These are phyloP conservation scores for Epirrhoe tristata DNA, from an alignment of 2,888 invertebrate species.

Conservation along the genomic window DNA sequence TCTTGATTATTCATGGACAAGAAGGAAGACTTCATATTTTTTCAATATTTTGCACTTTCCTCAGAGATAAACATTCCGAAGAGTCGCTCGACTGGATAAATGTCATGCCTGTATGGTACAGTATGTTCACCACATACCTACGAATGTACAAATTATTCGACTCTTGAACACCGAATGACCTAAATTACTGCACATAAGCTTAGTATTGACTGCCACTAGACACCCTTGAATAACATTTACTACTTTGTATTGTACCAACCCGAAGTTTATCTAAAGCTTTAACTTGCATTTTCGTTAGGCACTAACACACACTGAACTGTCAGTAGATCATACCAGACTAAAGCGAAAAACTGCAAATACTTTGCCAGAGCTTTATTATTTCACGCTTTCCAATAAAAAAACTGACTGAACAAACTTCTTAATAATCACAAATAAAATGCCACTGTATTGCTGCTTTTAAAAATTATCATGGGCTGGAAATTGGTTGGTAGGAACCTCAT, in stretches of 20 bases:
- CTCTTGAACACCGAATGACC: slow-evolving; percentile 17
- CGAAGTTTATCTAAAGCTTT: background rate
- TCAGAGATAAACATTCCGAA: slow-evolving; percentile 26
- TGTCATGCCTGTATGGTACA: slow-evolving; percentile 19
- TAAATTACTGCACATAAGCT: slow-evolving; percentile 23
- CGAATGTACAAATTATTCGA: slow-evolving; percentile 13
- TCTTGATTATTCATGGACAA: background rate
- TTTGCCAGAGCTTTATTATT: background rate
- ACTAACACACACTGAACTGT: background rate
- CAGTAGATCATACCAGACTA: background rate
- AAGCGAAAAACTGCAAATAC: background rate
- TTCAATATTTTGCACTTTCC: slow-evolving; percentile 11
- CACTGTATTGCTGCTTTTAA: background rate
- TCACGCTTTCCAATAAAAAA: background rate
- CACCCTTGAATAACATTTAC: slow-evolving; percentile 2
- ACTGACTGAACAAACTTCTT: background rate
- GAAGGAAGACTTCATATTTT: background rate
- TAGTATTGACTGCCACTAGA: slow-evolving; percentile 29
- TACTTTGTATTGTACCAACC: slow-evolving; percentile 6
- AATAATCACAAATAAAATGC: background rate
- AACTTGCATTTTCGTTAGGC: background rate
- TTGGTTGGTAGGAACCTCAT: background rate
- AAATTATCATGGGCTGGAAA: background rate
- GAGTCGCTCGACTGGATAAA: slow-evolving; percentile 15
- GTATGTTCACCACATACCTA: slow-evolving; percentile 17